Evolutionary conservation across 2,888 invertebrate genomes (phyloP), one percentile per base, ranked within the genome.

Genomic region (Thecocarcelia acutangulata): DNA sequence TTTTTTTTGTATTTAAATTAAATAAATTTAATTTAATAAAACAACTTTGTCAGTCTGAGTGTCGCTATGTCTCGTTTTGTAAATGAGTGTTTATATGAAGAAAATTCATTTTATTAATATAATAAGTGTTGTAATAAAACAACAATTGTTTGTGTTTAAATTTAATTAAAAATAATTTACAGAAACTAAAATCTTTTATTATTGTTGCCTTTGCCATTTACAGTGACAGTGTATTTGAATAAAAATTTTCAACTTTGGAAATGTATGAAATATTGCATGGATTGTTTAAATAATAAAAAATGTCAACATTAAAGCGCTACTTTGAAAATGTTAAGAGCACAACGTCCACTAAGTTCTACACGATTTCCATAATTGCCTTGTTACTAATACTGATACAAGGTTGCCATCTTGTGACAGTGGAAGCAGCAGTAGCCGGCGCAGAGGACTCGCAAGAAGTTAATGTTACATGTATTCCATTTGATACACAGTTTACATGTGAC

Each of bases 401-500:
- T 52, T 82, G 68, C 21, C 63, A 56, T 19, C 58, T 52, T 37
- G 17, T 44, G 21, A 59, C 50, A 52, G 48, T 40, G 37, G 64
- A 17, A 28, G 15, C 64, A 42, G 59, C 37, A n/a, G n/a, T n/a
- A n/a, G n/a, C n/a, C n/a, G n/a, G n/a, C 6, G 1, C 52, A 59
- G 59, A 24, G 54, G 69, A 69, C 24, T 52, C 17, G 9, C 72
- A 48, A 52, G 50, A 84, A 61, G 52, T 15, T 15, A 90, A 88
- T 86, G 87, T 89, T 59, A 87, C 68, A 63, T 90, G 90, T 80
- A 86, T 87, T 70, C 85, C 87, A 24, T 89, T 89, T 69, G 90
- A 90, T 48, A 87, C 87, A 13, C 89, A 89, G 82, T 89, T 87
- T 74, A 89, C 88, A 74, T 91, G 91, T 61, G 90, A 91, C 84